A percentile compares a stretch with the other conserved stretches of the same genome.
phyloP scores from a whole-genome alignment of 1,140 invertebrate genomes.

The Ips typographus region DNA sequence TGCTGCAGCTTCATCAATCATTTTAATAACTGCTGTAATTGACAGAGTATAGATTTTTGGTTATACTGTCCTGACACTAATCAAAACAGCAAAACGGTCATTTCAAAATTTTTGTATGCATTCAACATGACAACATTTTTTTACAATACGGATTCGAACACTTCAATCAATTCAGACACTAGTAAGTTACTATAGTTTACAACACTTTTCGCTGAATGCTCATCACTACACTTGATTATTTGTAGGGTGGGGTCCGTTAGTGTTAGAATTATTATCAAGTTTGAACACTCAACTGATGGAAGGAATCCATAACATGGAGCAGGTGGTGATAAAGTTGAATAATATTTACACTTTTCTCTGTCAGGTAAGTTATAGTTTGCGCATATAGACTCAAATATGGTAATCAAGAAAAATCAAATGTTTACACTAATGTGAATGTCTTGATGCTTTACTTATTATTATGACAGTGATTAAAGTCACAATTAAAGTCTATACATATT shows the following conservation, averaged over 20 bases:
- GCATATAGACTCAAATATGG: neutral
- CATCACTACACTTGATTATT: neutral
- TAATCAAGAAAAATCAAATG: no score
- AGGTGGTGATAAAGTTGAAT: conserved; percentile 43
- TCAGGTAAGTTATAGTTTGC: conserved; percentile 38
- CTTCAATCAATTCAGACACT: conserved; percentile 18
- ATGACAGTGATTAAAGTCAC: no score
- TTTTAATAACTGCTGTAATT: no score
- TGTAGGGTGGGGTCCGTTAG: conserved; percentile 35
- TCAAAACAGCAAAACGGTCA: neutral
- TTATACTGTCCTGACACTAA: no score
- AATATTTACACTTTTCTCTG: conserved; percentile 44
- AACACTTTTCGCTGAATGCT: neutral
- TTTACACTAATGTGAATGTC: no score
- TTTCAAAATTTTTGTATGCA: conserved; percentile 26
- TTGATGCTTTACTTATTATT: no score
- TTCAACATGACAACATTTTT: conserved; percentile 26
- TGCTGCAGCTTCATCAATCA: no score
- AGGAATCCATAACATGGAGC: conserved; percentile 42
- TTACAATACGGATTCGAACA: conserved; percentile 14
- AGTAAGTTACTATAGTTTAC: conserved; percentile 10
- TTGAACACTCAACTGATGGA: conserved; percentile 34
- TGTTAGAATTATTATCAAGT: conserved; percentile 25
- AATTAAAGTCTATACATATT: no score
- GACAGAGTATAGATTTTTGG: no score